Conservation (phyloP, 2,797 vertebrate species). For the Anableps anableps region DNA sequence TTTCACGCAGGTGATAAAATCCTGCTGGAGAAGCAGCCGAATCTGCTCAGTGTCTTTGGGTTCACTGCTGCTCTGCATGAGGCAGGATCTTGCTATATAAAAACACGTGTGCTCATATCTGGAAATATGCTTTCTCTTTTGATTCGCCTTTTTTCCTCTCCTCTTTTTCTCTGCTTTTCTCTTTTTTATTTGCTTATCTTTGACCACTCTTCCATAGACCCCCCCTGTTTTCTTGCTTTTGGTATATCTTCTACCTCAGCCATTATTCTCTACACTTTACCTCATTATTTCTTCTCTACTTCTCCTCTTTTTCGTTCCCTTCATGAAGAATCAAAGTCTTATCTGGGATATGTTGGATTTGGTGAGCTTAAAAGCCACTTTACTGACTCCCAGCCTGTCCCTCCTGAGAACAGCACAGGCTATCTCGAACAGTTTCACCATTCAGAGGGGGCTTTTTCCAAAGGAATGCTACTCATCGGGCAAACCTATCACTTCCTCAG, state of each 20-base stretch:
- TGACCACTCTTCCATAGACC: conserved; percentile 20
- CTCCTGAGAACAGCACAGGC: conserved; percentile 50
- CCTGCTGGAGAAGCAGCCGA: conserved; percentile 44
- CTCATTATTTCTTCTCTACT: conserved; percentile 56
- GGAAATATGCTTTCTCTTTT: conserved; percentile 48
- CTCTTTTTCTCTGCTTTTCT: not conserved
- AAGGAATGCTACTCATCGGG: conserved; percentile 50
- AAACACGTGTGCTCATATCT: conserved; percentile 47
- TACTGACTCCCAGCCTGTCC: conserved; percentile 60
- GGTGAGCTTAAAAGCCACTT: conserved; percentile 79
- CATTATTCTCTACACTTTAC: conserved; percentile 49
- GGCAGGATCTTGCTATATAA: conserved; percentile 52
- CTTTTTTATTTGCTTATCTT: conserved; percentile 31
- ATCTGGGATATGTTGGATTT: conserved; percentile 79
- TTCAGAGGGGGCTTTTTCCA: conserved; percentile 47
- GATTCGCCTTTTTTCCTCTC: conserved; percentile 10
- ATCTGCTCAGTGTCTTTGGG: conserved; percentile 48
- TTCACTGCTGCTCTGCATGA: conserved; percentile 52
- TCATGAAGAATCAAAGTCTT: conserved; percentile 72
- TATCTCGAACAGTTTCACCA: conserved; percentile 54
- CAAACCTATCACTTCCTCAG: conserved; percentile 42
- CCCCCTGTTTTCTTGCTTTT: conserved; percentile 2
- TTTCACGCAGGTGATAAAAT: conserved; percentile 74
- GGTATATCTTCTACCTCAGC: conserved; percentile 39
- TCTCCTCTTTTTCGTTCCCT: conserved; percentile 56